Percentiles rank a stretch among this genome's conserved stretches.
Evolutionary conservation across 2,888 invertebrate genomes (phyloP).

Genomic region (Dichetophora obliterata): DNA sequence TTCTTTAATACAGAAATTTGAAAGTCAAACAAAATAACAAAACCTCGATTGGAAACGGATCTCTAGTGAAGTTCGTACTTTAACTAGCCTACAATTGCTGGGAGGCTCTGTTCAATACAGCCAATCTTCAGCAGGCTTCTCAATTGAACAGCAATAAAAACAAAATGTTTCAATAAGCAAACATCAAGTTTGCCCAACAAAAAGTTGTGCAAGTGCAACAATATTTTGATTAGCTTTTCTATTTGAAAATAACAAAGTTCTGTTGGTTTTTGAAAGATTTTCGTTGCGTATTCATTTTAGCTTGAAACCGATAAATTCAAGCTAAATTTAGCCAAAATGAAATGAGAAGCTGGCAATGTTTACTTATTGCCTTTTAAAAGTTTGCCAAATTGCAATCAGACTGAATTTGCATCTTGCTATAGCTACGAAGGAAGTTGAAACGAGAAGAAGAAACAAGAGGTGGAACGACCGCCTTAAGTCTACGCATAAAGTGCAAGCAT

Average conservation of each 20-base stretch:
- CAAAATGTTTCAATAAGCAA: not conserved
- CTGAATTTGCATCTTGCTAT: constrained; percentile 40
- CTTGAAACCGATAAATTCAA: not conserved
- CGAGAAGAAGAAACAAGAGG: not conserved
- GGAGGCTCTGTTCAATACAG: not conserved
- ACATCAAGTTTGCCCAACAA: not conserved
- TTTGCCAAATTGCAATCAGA: constrained; percentile 64
- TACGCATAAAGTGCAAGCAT: not conserved
- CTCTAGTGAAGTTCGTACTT: too few species aligned
- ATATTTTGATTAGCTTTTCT: constrained; percentile 2
- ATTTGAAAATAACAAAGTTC: not conserved
- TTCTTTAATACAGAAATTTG: too few species aligned
- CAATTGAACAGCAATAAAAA: not conserved
- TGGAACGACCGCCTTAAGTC: too few species aligned
- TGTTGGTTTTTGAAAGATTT: not conserved
- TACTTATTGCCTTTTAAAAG: constrained; percentile 64
- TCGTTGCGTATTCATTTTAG: not conserved
- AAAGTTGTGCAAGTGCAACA: not conserved
- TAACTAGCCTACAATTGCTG: too few species aligned
- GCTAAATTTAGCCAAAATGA: not conserved
- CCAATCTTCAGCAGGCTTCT: not conserved
- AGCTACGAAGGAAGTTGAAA: not conserved
- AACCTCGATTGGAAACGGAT: too few species aligned
- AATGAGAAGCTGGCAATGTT: constrained; percentile 38
- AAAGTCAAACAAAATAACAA: too few species aligned